phyloP scores from a whole-genome alignment of 2,888 invertebrate genomes.

The Thysanoteuthis rhombus region DNA sequence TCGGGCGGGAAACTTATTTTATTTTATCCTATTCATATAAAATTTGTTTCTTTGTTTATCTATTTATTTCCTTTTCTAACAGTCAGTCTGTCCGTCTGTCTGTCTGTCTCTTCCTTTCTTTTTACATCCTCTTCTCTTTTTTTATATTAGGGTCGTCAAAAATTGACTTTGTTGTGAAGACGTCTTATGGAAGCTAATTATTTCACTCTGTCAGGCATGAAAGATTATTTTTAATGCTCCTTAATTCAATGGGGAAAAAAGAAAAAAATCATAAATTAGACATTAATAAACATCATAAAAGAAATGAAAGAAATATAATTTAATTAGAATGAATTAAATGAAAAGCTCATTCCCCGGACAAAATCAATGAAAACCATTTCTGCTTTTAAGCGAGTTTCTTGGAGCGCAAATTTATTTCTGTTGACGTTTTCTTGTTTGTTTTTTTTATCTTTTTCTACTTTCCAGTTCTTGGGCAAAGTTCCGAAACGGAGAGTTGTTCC shows the following conservation, averaged over 20 bases:
- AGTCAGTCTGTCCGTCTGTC: no score
- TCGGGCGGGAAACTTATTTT: not conserved
- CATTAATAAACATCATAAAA: not conserved
- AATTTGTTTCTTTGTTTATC: not conserved
- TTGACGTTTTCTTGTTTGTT: not conserved
- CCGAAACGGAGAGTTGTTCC: not conserved
- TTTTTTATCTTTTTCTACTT: not conserved
- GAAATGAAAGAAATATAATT: not conserved
- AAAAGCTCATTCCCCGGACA: not conserved
- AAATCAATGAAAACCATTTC: not conserved
- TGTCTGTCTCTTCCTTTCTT: not conserved
- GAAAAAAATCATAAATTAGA: not conserved
- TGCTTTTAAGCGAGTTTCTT: not conserved
- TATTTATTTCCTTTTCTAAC: not conserved
- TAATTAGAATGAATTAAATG: not conserved
- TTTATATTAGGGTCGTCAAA: not conserved
- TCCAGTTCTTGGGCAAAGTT: not conserved
- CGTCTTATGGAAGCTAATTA: not conserved
- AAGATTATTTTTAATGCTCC: not conserved
- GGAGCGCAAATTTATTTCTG: not conserved
- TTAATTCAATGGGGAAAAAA: not conserved
- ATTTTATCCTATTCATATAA: no score
- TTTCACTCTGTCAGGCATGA: not conserved
- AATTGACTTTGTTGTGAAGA: not conserved
- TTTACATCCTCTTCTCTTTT: not conserved